Evolutionary conservation across 2,888 invertebrate species (phyloP), one percentile per base, ranked within the genome.

Genomic region (Lasioglossum vierecki): DNA sequence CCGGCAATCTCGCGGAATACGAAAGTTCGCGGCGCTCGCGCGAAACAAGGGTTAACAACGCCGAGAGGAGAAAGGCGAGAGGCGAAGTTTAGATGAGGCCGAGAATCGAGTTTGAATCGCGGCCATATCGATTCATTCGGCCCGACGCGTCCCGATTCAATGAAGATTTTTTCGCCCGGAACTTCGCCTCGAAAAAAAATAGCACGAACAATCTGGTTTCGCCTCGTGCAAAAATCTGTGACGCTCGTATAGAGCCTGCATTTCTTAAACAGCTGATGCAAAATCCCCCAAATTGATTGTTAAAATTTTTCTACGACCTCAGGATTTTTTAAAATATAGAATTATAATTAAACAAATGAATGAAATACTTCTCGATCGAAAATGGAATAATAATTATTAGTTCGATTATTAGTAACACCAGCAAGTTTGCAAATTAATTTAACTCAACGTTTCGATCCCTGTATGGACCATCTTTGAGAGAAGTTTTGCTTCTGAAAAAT

Each of bases 21-120:
- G 79, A 80, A 85, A 86, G 80, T 82, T 82, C 44, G 73, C 39
- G 53, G 80, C 49, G 73, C 44, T 35, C 57, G 77, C 71, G 81
- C 72, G 84, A 85, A 79, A 82, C 76, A 86, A 18, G 77, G 82
- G 77, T 85, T 85, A 85, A 77, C 82, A 82, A 46, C 75, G 53
- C 3, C 39, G 41, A 49, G 18, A 49, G 49, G 66, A 57, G 77
- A 30, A 53, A 68, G 66, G 79, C 4, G 18, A 30, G 63, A 30
- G 79, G 49, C 46, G 71, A 82, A 85, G 82, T 86, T 82, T 85
- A 71, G 66, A 80, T 46, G 86, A 80, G 82, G 39, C 72, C 74
- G 72, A 80, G 86, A 82, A 86, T 86, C 82, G 86, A 79, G 82
- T 87, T 85, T 80, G 85, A 87, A 85, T 86, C 80, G 85, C 57